Conservation (phyloP, 2,797 vertebrate genomes). For the Spheniscus humboldti region DNA sequence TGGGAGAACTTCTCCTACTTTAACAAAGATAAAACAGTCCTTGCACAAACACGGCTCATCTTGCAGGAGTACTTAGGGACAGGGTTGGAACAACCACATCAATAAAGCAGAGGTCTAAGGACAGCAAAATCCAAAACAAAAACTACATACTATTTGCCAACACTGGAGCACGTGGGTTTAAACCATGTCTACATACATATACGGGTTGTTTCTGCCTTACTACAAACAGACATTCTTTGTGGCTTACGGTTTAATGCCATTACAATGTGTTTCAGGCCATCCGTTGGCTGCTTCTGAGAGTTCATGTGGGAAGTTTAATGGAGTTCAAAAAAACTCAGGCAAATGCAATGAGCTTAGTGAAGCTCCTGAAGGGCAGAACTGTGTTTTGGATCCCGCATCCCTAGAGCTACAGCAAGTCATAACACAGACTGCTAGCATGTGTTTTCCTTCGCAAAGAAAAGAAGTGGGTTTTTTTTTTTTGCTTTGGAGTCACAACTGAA, state of each 20-base stretch:
- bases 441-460: neutral
- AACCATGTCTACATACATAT: accelerated
- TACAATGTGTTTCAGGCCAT: neutral
- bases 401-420: neutral
- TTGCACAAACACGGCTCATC: neutral
- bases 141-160: accelerated
- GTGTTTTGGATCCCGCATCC: neutral
- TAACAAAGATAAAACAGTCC: neutral
- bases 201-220: neutral
- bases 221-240: neutral
- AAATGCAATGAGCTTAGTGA: neutral
- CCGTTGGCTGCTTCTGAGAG: neutral
- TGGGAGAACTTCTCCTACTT: neutral
- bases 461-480: too few relatives aligned
- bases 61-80: neutral
- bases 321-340: neutral
- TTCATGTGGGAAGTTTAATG: accelerated
- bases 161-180: accelerated
- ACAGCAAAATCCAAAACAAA: neutral
- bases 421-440: neutral
- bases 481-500: neutral
- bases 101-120: neutral
- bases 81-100: neutral
- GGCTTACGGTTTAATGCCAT: neutral
- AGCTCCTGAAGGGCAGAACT: neutral